A percentile compares a stretch with the other conserved stretches of the same genome.
These are phyloP conservation scores for Poecilia latipinna DNA, from an alignment of 2,113 vertebrate species.

Conservation along the genomic window DNA sequence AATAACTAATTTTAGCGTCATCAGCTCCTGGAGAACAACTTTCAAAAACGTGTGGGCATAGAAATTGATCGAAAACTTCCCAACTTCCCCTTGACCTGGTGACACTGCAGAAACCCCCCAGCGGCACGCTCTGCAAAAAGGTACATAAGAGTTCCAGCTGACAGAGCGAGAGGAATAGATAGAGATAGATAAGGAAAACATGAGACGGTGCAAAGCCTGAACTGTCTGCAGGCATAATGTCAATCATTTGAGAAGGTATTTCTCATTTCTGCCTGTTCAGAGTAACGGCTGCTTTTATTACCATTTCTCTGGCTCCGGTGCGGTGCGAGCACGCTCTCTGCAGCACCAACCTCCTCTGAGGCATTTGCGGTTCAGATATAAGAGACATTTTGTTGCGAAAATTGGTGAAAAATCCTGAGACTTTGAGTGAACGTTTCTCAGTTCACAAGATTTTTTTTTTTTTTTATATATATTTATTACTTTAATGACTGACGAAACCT, in stretches of 20 bases:
- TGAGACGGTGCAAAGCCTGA: background rate
- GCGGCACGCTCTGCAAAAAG: conserved; percentile 25
- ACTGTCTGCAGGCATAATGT: conserved; percentile 56
- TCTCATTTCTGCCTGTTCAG: conserved; percentile 23
- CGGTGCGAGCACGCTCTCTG: background rate
- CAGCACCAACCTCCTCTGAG: conserved; percentile 22
- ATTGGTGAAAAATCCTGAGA: conserved; percentile 24
- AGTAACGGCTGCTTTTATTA: conserved; percentile 34
- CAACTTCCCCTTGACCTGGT: conserved; percentile 47
- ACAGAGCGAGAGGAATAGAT: conserved; percentile 8
- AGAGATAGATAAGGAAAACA: background rate
- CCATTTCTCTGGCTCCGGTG: conserved; percentile 13
- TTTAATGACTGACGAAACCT: conserved; percentile 29
- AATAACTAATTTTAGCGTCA: background rate
- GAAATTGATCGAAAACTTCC: conserved; percentile 31
- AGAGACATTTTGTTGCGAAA: conserved; percentile 20
- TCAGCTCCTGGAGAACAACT: background rate
- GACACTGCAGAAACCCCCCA: conserved; percentile 23
- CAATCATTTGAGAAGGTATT: conserved; percentile 27
- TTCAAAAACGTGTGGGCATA: conserved; percentile 2
- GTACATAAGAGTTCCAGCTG: conserved; percentile 29
- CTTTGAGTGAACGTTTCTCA: conserved; percentile 49
- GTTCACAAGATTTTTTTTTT: conserved; percentile 48
- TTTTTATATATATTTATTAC: conserved; percentile 28
- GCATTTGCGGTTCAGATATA: conserved; percentile 27